Conservation (phyloP, 2,113 vertebrate genomes). For the Actinemys pallida region DNA sequence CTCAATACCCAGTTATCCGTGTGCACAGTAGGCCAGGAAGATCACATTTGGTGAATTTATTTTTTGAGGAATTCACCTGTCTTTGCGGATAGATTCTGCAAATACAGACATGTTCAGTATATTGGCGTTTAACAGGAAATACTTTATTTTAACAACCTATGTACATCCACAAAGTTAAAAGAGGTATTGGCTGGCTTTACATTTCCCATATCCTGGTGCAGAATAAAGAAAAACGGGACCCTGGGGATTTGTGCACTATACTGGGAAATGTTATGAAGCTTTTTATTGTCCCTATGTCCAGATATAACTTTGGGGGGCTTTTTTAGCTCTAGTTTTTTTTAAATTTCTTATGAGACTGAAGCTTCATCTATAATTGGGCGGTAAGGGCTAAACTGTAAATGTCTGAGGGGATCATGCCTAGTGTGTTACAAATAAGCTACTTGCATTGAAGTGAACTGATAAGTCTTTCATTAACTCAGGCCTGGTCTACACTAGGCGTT, state of each 20-base stretch:
- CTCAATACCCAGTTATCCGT: too few species aligned
- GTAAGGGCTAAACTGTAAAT: neutral
- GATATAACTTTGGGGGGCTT: neutral
- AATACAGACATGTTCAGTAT: neutral
- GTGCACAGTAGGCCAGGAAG: neutral
- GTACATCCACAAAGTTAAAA: too few species aligned
- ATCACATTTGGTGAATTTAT: neutral
- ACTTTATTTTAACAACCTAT: neutral
- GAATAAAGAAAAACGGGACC: neutral
- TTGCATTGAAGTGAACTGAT: neutral
- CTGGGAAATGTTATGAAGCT: neutral
- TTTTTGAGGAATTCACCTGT: neutral
- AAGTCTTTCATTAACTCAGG: slow-evolving; percentile 2
- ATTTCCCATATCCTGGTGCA: too few species aligned
- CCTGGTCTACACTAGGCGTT: too few species aligned
- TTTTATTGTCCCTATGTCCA: neutral
- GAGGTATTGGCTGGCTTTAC: too few species aligned
- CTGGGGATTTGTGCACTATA: neutral
- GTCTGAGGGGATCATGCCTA: neutral
- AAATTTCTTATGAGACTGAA: neutral
- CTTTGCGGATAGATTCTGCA: neutral
- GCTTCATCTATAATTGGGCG: neutral
- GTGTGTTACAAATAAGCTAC: neutral
- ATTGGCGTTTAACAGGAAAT: neutral
- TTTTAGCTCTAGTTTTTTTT: neutral